A percentile compares a stretch with the other conserved stretches of the same genome.
phyloP scores from a whole-genome alignment of 92 coral and sea anemone genomes.

The Umimayanthus chanpuru region DNA sequence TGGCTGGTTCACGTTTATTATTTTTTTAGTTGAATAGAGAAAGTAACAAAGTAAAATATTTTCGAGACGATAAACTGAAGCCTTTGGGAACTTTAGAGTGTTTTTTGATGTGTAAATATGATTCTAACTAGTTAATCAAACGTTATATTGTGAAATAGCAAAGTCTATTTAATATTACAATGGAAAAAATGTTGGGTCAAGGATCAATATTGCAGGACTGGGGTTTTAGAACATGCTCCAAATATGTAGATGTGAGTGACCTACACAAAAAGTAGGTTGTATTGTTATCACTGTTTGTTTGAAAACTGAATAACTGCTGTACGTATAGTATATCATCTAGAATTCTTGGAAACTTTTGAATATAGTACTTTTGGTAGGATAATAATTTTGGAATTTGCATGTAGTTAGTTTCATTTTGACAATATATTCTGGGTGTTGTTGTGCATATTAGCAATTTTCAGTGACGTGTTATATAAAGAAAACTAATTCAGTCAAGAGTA shows the following conservation, averaged over 20 bases:
- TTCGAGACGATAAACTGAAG: no score
- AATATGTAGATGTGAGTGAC: neutral
- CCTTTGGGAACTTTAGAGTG: neutral
- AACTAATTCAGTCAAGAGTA: neutral
- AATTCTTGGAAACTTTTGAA: neutral
- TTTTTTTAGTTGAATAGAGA: neutral
- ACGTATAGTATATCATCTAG: neutral
- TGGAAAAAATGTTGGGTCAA: neutral
- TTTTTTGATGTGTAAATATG: neutral
- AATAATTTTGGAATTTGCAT: constrained; percentile 2
- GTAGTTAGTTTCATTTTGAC: constrained; percentile 2
- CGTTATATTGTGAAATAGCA: neutral
- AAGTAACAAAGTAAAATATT: no score
- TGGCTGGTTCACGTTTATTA: neutral
- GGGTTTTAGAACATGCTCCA: neutral
- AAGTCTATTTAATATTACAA: neutral
- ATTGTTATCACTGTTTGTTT: no score
- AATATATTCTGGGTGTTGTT: neutral
- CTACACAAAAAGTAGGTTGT: neutral
- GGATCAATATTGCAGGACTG: neutral
- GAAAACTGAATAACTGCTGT: neutral
- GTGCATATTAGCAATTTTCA: neutral
- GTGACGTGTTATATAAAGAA: neutral
- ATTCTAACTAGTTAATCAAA: neutral
- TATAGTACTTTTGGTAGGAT: neutral